phyloP scores from a whole-genome alignment of 2,888 invertebrate genomes.

The Nomada ferruginata region DNA sequence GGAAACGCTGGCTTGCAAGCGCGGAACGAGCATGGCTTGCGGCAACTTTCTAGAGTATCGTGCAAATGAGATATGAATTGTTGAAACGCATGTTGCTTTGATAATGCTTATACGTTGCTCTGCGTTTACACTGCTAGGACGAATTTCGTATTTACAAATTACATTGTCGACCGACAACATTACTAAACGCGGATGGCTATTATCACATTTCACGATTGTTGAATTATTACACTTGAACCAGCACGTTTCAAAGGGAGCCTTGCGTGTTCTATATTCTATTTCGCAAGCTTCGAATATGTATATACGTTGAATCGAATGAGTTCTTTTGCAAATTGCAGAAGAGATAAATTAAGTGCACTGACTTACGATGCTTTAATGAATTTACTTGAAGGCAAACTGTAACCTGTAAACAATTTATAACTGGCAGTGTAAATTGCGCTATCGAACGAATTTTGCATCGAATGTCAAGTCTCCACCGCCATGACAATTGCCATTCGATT shows the following conservation, averaged over 20 bases:
- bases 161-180: not conserved
- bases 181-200: not conserved
- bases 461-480: slow-evolving; percentile 12
- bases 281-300: too few species aligned
- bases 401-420: not conserved
- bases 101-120: slow-evolving; percentile 45
- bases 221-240: too few species aligned
- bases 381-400: too few species aligned
- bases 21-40: slow-evolving; percentile 61
- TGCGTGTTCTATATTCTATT: too few species aligned
- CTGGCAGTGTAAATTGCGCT: slow-evolving; percentile 20
- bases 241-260: not conserved
- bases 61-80: slow-evolving; percentile 32
- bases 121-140: slow-evolving; percentile 20
- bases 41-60: slow-evolving; percentile 31
- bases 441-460: slow-evolving; percentile 17
- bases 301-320: too few species aligned
- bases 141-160: not conserved
- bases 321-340: too few species aligned
- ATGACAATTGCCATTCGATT: not conserved
- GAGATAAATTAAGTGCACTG: too few species aligned
- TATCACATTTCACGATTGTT: not conserved
- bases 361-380: too few species aligned
- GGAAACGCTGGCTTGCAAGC: slow-evolving; percentile 33
- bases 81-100: slow-evolving; percentile 59